phyloP scores from a whole-genome alignment of 2,888 invertebrate genomes.

The Gandaritis pyraliata region DNA sequence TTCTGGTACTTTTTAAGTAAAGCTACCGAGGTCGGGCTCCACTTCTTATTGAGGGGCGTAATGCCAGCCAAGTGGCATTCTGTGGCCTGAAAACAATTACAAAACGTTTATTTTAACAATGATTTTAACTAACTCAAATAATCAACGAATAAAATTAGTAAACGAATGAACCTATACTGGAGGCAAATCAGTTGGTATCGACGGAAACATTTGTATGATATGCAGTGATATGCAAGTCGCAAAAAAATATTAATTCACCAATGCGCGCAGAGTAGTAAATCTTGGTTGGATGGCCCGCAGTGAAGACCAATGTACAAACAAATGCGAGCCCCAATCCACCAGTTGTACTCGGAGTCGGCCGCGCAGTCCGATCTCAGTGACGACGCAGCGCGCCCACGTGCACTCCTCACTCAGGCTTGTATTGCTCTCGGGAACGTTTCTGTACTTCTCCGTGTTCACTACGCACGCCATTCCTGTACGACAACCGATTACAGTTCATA shows the following conservation, averaged over 20 bases:
- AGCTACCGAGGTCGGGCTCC: slow-evolving; percentile 64
- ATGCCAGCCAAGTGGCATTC: slow-evolving; percentile 75
- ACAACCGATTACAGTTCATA: no score
- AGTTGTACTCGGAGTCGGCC: slow-evolving; percentile 82
- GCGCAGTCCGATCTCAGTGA: slow-evolving; percentile 72
- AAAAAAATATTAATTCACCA: slow-evolving; percentile 61
- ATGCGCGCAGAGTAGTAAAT: slow-evolving; percentile 76
- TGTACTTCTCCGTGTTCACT: slow-evolving; percentile 18
- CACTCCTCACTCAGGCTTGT: slow-evolving; percentile 54
- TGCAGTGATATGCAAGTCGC: not conserved
- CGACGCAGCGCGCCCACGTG: slow-evolving; percentile 86
- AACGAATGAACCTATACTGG: no score
- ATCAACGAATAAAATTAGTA: no score
- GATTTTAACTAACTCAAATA: no score
- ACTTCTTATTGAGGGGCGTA: slow-evolving; percentile 68
- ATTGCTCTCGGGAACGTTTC: slow-evolving; percentile 9
- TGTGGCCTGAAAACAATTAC: slow-evolving; percentile 55
- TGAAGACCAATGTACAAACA: slow-evolving; percentile 75
- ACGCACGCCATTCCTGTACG: slow-evolving; percentile 28
- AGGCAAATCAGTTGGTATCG: no score
- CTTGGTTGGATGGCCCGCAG: slow-evolving; percentile 77
- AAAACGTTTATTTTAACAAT: not conserved
- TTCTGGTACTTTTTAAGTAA: slow-evolving; percentile 58
- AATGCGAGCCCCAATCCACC: slow-evolving; percentile 86
- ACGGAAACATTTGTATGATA: no score